Base-by-base conservation (phyloP, 2,888 invertebrate genomes). In the Dasypolia templi region DNA sequence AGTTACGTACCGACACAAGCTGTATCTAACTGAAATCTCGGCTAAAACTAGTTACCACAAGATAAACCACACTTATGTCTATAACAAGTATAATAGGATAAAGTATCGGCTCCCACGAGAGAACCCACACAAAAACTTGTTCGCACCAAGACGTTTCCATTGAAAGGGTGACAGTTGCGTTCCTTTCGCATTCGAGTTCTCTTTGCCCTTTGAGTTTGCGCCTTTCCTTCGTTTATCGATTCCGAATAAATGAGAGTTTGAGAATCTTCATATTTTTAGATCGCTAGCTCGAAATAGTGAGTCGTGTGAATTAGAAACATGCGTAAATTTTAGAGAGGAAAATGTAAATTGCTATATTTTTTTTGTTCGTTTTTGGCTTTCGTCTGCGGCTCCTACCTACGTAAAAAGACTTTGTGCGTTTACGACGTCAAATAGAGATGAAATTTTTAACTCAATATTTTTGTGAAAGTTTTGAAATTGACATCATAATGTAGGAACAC, bases 81-180 rank as follows among this genome's bases (percentile, higher is more conserved):
- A 87, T 86, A 89, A 88, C 90, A 89, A 9, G 39, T 17, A 87
- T 85, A 86, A 84, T 89, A 87, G 86, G 84, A 88, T 86, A 87
- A 88, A 87, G 82, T 82, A 85, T 81, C 73, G 79, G 88, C 91
- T 91, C 93, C 91, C 91, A 92, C 92, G 91, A 88, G 81, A 84
- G 87, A 81, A 75, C 88, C 92, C 86, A 92, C 91, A 90, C 91
- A 91, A 90, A 91, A 92, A 92, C 93, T 91, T 85, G 92, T 91
- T 90, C 85, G 86, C 86, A 85, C 84, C 85, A 88, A 88, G 85
- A 86, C 77, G 87, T 86, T 89, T 88, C 89, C 80, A 90, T 83
- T 87, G 87, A 89, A 88, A 84, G 77, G 85, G 85, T 86, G 85
- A 84, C 84, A 83, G 59, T 81, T 69, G 77, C 72, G 85, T 82